Conservation (phyloP, 2,113 vertebrate species). For the Nematolebias whitei region DNA sequence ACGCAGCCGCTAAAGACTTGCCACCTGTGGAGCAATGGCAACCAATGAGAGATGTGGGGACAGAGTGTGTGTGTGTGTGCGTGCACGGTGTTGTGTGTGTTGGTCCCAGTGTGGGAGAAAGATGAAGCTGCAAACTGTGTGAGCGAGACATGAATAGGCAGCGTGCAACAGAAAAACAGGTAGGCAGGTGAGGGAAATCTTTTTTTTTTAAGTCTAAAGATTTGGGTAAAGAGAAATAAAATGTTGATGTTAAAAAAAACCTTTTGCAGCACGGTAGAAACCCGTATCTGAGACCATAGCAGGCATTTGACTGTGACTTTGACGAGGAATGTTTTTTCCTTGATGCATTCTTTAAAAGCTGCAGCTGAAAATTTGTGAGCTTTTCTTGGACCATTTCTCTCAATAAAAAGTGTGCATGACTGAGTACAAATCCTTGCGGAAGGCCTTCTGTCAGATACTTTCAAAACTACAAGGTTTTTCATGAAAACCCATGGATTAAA, state of each 20-base stretch:
- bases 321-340: no score
- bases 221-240: neutral
- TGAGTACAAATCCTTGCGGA: neutral
- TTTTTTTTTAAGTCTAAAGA: conserved; percentile 5
- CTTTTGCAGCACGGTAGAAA: neutral
- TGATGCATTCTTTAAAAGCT: neutral
- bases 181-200: conserved; percentile 31
- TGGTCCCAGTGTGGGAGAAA: conserved; percentile 34
- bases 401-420: neutral
- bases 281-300: neutral
- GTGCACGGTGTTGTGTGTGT: conserved; percentile 2
- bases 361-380: neutral
- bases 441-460: neutral
- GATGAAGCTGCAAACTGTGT: conserved; percentile 37
- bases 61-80: conserved; percentile 2
- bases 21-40: conserved; percentile 81
- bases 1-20: conserved; percentile 77
- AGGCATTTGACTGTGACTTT: no score
- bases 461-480: neutral
- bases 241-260: neutral
- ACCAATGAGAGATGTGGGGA: conserved; percentile 50
- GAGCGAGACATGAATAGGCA: conserved; percentile 26
- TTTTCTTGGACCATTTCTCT: neutral
- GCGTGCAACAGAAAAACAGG: conserved; percentile 20
- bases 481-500: no score